Conservation (phyloP, 2,113 vertebrate species). For the Tinamus guttatus region DNA sequence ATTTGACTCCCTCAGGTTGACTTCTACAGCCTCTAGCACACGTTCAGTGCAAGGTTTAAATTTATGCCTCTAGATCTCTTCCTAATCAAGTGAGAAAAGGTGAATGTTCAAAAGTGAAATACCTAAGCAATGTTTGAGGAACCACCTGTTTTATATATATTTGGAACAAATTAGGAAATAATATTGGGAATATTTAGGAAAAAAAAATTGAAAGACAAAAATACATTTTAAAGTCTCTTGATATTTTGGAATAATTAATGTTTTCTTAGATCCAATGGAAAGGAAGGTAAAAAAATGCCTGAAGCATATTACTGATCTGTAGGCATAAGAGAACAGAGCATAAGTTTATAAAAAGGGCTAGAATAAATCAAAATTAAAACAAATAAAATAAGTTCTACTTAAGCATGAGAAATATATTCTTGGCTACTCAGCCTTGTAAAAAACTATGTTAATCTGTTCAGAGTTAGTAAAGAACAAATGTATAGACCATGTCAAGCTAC, state of each 20-base stretch:
- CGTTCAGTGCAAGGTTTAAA: not conserved
- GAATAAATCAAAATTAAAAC: not conserved
- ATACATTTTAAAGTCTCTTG: not conserved
- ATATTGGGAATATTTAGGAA: not conserved
- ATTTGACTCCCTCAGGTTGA: not conserved
- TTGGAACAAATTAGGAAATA: no score
- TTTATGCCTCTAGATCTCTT: not conserved
- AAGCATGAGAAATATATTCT: not conserved
- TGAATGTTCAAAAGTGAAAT: not conserved
- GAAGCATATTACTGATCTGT: not conserved
- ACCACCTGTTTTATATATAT: not conserved
- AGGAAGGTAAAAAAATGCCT: not conserved
- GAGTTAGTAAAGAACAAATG: slow-evolving; percentile 14
- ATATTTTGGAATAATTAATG: not conserved
- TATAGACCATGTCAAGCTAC: slow-evolving; percentile 41
- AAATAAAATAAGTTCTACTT: not conserved
- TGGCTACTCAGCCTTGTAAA: slow-evolving; percentile 13
- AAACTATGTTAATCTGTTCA: slow-evolving; percentile 39
- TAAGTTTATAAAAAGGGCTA: not conserved
- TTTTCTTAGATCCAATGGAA: not conserved
- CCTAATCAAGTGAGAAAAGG: not conserved
- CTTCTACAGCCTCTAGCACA: not conserved
- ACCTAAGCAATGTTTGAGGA: not conserved
- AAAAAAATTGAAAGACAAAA: not conserved
- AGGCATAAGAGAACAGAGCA: not conserved